A percentile compares a stretch with the other conserved stretches of the same genome.
These are phyloP conservation scores for Enteromius fasciolatus DNA, from an alignment of 2,797 vertebrate genomes.

Conservation along the genomic window DNA sequence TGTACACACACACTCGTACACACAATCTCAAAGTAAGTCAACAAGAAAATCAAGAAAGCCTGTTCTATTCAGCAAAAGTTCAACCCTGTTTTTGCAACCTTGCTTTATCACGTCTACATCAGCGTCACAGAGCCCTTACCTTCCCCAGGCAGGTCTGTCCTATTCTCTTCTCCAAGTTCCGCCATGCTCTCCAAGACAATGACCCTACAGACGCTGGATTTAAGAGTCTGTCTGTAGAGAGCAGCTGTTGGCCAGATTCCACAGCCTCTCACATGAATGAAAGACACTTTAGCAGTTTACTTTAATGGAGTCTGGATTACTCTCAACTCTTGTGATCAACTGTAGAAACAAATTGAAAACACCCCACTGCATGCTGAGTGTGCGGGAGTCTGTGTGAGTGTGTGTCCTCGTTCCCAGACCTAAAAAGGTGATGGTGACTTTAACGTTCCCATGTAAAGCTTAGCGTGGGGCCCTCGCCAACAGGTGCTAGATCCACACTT, in stretches of 20 bases:
- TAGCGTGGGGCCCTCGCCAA: slow-evolving; percentile 58
- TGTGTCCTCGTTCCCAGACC: slow-evolving; percentile 44
- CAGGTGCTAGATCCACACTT: slow-evolving; percentile 64
- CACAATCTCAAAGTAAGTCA: slow-evolving; percentile 54
- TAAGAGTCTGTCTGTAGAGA: slow-evolving; percentile 22
- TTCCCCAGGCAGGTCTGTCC: slow-evolving; percentile 66
- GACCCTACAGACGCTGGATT: slow-evolving; percentile 12
- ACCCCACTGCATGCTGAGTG: slow-evolving; percentile 15
- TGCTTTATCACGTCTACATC: slow-evolving; percentile 11
- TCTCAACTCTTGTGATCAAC: slow-evolving; percentile 18
- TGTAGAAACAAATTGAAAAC: slow-evolving; percentile 43
- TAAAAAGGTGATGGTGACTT: slow-evolving; percentile 52
- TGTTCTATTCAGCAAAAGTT: background rate
- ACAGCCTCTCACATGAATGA: slow-evolving; percentile 24
- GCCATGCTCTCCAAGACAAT: slow-evolving; percentile 20
- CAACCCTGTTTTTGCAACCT: background rate
- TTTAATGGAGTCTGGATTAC: slow-evolving; percentile 24
- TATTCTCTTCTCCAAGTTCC: slow-evolving; percentile 62
- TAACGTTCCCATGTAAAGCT: slow-evolving; percentile 39
- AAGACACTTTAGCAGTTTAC: slow-evolving; percentile 26
- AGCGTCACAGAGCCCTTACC: slow-evolving; percentile 65
- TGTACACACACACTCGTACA: slow-evolving; percentile 38
- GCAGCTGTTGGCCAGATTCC: slow-evolving; percentile 21
- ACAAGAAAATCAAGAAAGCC: slow-evolving; percentile 60
- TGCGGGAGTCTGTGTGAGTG: slow-evolving; percentile 46